phyloP scores from a whole-genome alignment of 1,140 invertebrate genomes.

The Cyrtorhinus lividipennis region DNA sequence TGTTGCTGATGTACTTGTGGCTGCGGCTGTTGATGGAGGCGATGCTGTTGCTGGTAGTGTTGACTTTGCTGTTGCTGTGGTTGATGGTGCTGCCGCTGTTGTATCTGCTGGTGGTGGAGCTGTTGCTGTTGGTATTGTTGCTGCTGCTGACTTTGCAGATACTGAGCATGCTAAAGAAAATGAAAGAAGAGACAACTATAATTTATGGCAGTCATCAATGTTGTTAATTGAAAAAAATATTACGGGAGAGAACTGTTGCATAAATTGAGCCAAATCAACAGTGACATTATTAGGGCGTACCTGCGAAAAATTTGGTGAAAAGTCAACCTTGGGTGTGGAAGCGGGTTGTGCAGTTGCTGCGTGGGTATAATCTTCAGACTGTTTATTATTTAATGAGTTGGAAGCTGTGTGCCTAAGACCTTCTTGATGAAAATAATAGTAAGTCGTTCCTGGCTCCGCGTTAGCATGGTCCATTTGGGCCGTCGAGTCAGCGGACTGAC shows the following conservation, averaged over 20 bases:
- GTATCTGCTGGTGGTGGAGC: slow-evolving; percentile 18
- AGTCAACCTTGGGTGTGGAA: slow-evolving; percentile 19
- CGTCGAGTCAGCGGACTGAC: slow-evolving; percentile 70
- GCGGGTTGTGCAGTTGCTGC: background rate
- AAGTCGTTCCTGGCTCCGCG: slow-evolving; percentile 11
- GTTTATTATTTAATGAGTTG: background rate
- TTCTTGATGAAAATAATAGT: slow-evolving; percentile 15
- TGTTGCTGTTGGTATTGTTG: slow-evolving; percentile 25
- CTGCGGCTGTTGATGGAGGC: background rate
- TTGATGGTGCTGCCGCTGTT: slow-evolving; percentile 17
- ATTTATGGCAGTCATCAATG: no score
- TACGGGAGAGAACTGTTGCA: no score
- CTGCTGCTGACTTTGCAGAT: slow-evolving; percentile 8
- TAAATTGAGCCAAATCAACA: no score
- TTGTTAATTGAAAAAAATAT: no score
- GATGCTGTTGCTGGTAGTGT: slow-evolving; percentile 19
- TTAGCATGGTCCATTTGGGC: slow-evolving; percentile 36
- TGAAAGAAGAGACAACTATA: background rate
- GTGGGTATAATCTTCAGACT: background rate
- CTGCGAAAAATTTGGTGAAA: slow-evolving; percentile 17
- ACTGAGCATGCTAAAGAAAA: background rate
- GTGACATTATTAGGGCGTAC: no score
- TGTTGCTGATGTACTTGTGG: slow-evolving; percentile 20
- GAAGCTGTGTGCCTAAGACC: background rate
- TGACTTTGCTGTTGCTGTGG: slow-evolving; percentile 17